Evolutionary conservation across 2,888 invertebrate genomes (phyloP), one percentile per base, ranked within the genome.

Genomic region (Rambutsinella grinnellia): DNA sequence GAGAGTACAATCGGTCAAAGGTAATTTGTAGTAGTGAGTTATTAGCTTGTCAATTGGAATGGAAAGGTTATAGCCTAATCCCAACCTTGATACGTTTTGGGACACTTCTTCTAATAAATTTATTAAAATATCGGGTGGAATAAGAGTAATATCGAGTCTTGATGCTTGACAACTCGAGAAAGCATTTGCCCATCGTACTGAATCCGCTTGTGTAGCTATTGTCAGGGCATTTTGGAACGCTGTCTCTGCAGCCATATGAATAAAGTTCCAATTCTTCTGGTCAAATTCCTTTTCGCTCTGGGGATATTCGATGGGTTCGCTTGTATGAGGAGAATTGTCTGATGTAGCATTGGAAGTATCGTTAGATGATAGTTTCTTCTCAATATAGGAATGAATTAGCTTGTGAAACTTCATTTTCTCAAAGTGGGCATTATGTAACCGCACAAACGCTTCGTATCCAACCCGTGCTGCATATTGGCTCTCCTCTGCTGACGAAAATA

Each of bases 21-120:
- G 79, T n/a, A 75, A 62, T 69, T 76, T 76, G 69, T 79, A 76
- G 54, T 79, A 79, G 17, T 76, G 79, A 1, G 79, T 76, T 21
- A 79, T 58, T 13, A 58, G 46, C 17, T 58, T 62, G 49, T 68
- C 57, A 19, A 76, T 62, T 1, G 79, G 79, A 5, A 79, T 26
- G 3, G 76, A 61, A 36, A 79, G 65, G 6, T 44, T 76, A 28
- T 76, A 79, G 19, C 79, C 79, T 19, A 15, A 60, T 6, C 44
- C 68, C 2, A 46, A 23, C n/a, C n/a, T n/a, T n/a, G n/a, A n/a
- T 0, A 76, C 24, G 19, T 19, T 60, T 47, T 61, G 63, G n/a
- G 57, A 27, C 21, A 76, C 5, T 21, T 63, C 63, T 0, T 28
- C 27, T 15, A 79, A 46, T 3, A 69, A 72, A 3, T 68, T 61